phyloP scores from a whole-genome alignment of 2,113 vertebrate species.

The Heliornis fulica region DNA sequence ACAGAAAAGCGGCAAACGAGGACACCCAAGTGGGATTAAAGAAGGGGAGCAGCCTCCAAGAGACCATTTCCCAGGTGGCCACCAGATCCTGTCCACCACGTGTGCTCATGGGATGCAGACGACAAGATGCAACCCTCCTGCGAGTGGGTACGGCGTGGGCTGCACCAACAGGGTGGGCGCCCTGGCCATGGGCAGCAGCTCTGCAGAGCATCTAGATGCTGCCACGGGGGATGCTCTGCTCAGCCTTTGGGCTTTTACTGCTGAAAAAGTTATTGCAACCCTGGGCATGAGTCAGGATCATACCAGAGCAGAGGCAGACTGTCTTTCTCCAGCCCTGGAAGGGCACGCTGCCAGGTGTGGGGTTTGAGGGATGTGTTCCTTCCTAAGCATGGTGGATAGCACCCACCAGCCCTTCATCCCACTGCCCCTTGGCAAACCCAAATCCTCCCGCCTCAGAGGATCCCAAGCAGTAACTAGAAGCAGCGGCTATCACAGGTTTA shows the following conservation, averaged over 20 bases:
- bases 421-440: background rate
- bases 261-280: background rate
- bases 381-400: background rate
- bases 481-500: background rate
- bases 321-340: background rate
- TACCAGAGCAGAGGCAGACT: background rate
- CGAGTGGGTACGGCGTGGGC: rapidly evolving
- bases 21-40: background rate
- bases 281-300: background rate
- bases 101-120: rapidly evolving
- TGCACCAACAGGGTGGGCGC: rapidly evolving
- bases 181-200: background rate
- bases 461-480: background rate
- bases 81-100: background rate
- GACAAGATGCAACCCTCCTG: background rate
- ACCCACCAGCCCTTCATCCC: background rate
- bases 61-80: background rate
- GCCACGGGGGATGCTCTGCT: background rate
- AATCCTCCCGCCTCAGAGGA: background rate
- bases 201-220: background rate
- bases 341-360: background rate
- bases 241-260: background rate
- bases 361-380: rapidly evolving
- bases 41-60: background rate
- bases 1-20: background rate